Base-by-base conservation (phyloP, 1,140 invertebrate species). In the Hermetia illucens region DNA sequence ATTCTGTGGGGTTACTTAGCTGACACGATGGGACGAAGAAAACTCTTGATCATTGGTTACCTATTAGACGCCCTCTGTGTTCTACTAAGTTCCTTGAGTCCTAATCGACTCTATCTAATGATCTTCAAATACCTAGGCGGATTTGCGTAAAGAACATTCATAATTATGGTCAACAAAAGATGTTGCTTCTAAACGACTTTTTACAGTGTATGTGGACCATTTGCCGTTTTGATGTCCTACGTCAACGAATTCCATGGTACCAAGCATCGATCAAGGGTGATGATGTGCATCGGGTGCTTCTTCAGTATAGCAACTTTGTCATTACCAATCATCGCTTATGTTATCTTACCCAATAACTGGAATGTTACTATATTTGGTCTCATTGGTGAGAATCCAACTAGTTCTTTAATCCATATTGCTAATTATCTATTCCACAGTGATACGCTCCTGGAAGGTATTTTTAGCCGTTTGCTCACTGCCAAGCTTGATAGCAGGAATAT, bases 1-100 rank as follows among this genome's bases (percentile, higher is more conserved):
- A 72, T 83, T 48, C 46, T 86, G 13, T 89, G 84, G 83, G 85
- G 85, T 3, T 83, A 78, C 41, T 49, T 88, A 5, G 79, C 81
- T 0, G 86, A 91, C 51, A 74, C 75, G 0, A 62, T 76, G 19
- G 86, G 86, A 1, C 68, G 85, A 9, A 69, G 69, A 38, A 68
- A 71, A 31, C 68, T 87, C 24, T 63, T 89, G 19, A 62, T 82
- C 18, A 71, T 69, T 46, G 82, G 82, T 1, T 79, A 79, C 48
- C 54, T 80, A n/a, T 52, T 74, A 1, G 72, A 85, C 44, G 74
- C 72, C 1, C 44, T 86, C 5, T 72, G 77, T 36, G 79, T 77
- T 15, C 48, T 84, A 5, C 45, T 71, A 0, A 73, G 75, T 9
- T 70, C 77, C 16, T 59, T 82, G 25, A 76, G 79, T 10, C 82